Conservation (phyloP, 2,113 vertebrate genomes). For the Ellobius talpinus region DNA sequence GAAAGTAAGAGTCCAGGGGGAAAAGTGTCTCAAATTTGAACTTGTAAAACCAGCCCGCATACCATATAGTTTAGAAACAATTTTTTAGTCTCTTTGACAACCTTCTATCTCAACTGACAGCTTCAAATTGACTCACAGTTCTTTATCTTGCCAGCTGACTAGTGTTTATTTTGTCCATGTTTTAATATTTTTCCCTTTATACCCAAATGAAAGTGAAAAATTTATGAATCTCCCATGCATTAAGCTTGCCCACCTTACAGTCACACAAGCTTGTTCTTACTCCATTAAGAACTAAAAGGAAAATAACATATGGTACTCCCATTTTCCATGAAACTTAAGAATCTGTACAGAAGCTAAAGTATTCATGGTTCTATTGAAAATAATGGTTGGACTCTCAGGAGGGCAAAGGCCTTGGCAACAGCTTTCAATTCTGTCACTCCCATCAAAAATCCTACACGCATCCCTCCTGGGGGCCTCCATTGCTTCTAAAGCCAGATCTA, state of each 20-base stretch:
- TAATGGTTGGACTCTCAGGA: background rate
- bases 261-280: background rate
- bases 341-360: background rate
- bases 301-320: background rate
- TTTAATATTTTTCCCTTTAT: constrained; percentile 19
- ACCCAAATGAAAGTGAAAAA: background rate
- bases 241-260: background rate
- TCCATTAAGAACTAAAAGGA: background rate
- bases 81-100: background rate
- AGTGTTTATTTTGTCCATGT: background rate
- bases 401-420: background rate
- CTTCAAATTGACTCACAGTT: background rate
- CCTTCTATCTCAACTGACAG: background rate
- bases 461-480: background rate
- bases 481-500: background rate
- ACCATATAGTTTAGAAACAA: background rate
- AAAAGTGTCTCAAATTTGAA: background rate
- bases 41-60: constrained; percentile 32
- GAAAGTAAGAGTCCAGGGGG: background rate
- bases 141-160: background rate
- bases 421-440: background rate
- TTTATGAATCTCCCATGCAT: constrained; percentile 24
- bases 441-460: background rate
- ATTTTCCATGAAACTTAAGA: background rate
- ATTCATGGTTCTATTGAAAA: background rate